phyloP scores from a whole-genome alignment of 64 coral and sea anemone genomes.

The Montipora sp. region DNA sequence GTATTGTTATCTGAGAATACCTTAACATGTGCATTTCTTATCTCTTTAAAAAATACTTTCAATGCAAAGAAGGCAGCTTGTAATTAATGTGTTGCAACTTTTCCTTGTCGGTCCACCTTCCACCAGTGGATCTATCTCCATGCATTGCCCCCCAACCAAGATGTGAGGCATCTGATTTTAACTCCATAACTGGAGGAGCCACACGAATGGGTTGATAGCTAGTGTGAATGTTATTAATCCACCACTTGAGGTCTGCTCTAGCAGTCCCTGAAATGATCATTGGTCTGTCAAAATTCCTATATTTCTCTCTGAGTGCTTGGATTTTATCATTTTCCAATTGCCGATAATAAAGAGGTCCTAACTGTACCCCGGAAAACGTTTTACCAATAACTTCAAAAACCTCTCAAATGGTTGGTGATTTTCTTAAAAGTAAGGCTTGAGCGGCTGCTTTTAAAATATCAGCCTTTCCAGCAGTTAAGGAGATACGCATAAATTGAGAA shows the following conservation, averaged over 20 bases:
- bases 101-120: conserved; percentile 54
- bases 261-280: conserved; percentile 16
- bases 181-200: conserved; percentile 25
- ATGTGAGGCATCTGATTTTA: conserved; percentile 63
- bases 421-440: conserved; percentile 1
- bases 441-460: conserved; percentile 10
- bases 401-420: conserved; percentile 52
- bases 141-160: conserved; percentile 45
- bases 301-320: conserved; percentile 17
- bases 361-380: conserved; percentile 46
- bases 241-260: conserved; percentile 44
- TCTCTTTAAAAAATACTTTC: conserved; percentile 46
- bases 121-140: conserved; percentile 26
- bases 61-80: conserved; percentile 58
- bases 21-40: not conserved
- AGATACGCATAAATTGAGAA: conserved; percentile 35
- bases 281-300: conserved; percentile 33
- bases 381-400: conserved; percentile 59
- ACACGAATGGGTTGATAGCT: not conserved
- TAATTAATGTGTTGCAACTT: conserved; percentile 55
- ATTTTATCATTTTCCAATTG: conserved; percentile 48
- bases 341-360: conserved; percentile 54
- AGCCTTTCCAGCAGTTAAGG: conserved; percentile 18
- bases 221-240: conserved; percentile 39
- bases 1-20: conserved; percentile 50